These are phyloP conservation scores for Bungarus multicinctus DNA, from an alignment of 2,113 vertebrate genomes.

Conservation along the genomic window DNA sequence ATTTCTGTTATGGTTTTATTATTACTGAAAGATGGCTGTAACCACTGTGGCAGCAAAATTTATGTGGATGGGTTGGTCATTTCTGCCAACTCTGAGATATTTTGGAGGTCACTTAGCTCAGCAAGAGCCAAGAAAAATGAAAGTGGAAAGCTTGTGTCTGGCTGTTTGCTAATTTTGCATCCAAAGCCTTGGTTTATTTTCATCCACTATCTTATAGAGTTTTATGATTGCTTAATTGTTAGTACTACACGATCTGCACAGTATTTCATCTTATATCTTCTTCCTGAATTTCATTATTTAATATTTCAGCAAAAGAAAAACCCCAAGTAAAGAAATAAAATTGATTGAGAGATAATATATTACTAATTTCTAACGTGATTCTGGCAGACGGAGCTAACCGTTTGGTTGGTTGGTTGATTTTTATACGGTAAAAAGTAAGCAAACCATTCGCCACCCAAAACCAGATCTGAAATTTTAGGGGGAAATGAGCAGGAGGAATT, in stretches of 20 bases:
- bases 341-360: not conserved
- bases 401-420: not conserved
- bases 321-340: not conserved
- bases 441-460: not conserved
- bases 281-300: not conserved
- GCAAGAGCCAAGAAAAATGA: not conserved
- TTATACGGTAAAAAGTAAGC: not conserved
- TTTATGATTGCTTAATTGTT: not conserved
- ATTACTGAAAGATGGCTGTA: not conserved
- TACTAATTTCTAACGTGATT: not conserved
- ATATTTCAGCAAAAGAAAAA: not conserved
- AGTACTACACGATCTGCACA: not conserved
- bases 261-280: not conserved
- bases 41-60: not conserved
- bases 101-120: not conserved
- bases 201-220: not conserved
- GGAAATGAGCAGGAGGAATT: not conserved
- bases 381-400: not conserved
- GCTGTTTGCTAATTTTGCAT: not conserved
- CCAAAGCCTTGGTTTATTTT: not conserved
- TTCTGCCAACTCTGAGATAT: not conserved
- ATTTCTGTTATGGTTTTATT: not conserved
- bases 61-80: not conserved
- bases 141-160: not conserved
- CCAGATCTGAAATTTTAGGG: not conserved